Percentiles rank a stretch among this genome's conserved stretches.
Evolutionary conservation across 2,888 invertebrate genomes (phyloP).

Genomic region (Saturnia pavonia): DNA sequence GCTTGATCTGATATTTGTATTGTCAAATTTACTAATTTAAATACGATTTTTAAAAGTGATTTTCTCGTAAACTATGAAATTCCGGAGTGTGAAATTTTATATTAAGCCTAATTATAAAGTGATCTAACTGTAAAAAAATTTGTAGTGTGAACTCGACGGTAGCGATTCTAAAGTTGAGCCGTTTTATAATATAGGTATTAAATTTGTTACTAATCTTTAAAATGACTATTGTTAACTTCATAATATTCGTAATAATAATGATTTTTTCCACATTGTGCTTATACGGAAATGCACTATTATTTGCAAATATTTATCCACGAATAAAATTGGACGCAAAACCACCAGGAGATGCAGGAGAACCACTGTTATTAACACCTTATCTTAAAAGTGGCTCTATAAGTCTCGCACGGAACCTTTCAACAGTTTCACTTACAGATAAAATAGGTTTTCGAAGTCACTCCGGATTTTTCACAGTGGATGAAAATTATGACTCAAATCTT

Average conservation of each 20-base stretch:
- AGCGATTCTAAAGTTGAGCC: too few relatives aligned
- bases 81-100: too few relatives aligned
- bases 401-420: conserved; percentile 68
- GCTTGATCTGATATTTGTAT: too few relatives aligned
- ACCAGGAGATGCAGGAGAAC: conserved; percentile 53
- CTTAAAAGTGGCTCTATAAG: conserved; percentile 75
- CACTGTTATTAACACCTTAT: conserved; percentile 82
- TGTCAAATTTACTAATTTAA: too few relatives aligned
- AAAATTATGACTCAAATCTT: conserved; percentile 78
- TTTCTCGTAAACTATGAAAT: too few relatives aligned
- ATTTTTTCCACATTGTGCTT: not conserved
- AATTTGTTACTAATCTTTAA: too few relatives aligned
- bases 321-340: conserved; percentile 48
- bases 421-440: conserved; percentile 56
- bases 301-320: conserved; percentile 63
- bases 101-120: too few relatives aligned
- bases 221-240: not conserved
- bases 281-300: conserved; percentile 34
- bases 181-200: too few relatives aligned
- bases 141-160: too few relatives aligned
- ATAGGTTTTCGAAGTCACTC: conserved; percentile 79
- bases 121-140: too few relatives aligned
- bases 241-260: not conserved
- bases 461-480: conserved; percentile 84
- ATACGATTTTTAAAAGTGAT: too few relatives aligned